Evolutionary conservation across 30 jellyfish, hydroid and myxozoan genomes (phyloP), one percentile per base, ranked within the genome.

Genomic region (Turritopsis rubra): DNA sequence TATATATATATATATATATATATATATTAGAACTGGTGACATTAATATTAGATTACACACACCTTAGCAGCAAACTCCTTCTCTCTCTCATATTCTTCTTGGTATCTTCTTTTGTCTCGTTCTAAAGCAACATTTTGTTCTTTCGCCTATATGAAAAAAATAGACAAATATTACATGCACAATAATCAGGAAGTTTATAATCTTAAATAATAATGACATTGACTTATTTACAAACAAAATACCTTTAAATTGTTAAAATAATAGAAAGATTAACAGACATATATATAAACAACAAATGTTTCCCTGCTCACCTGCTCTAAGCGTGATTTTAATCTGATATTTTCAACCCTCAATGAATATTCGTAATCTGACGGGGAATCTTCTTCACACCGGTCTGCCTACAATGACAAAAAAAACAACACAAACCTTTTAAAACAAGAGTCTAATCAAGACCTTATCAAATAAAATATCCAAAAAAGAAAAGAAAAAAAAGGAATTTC

Each of bases 241-340:
- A n/a, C n/a, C n/a, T n/a, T n/a, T n/a, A n/a, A n/a, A n/a, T n/a
- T n/a, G n/a, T n/a, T n/a, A n/a, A n/a, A n/a, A n/a, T n/a, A n/a
- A n/a, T n/a, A n/a, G n/a, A n/a, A n/a, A n/a, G n/a, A n/a, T n/a
- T n/a, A n/a, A n/a, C n/a, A n/a, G n/a, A n/a, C n/a, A n/a, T n/a
- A n/a, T n/a, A n/a, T n/a, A n/a, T 16, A 16, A 16, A 16, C 3
- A 26, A 18, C 22, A 17, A 72, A 16, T 22, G 52, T 26, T 22
- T 1, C n/a, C n/a, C 3, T 8, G 76, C 16, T 5, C 29, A 79
- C 85, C 87, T 80, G 87, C 65, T 80, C 87, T 27, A 80, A 60
- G 7, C 53, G 54, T 30, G 87, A 80, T 19, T 80, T 80, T 3
- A 80, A 28, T 52, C 83, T 53, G 9, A 80, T 80, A 66, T 80